A percentile compares a stretch with the other conserved stretches of the same genome.
Evolutionary conservation across 2,797 vertebrate species (phyloP).

Genomic region (Sebastes cheni): DNA sequence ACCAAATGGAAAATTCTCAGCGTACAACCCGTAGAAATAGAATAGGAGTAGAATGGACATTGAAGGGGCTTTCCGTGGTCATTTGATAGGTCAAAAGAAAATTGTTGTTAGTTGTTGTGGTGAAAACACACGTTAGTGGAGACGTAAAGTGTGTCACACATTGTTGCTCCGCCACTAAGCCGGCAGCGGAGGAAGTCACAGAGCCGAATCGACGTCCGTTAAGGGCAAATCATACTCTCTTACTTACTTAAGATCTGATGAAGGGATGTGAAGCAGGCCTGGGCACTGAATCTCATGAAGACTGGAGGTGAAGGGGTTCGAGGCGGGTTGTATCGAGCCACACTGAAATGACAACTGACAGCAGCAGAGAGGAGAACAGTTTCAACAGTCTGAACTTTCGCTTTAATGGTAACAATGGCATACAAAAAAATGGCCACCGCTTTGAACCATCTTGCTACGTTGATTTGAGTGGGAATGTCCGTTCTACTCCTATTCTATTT

Average conservation of each 20-base stretch:
- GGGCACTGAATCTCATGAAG: too few relatives aligned
- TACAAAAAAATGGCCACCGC: too few relatives aligned
- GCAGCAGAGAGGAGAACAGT: too few relatives aligned
- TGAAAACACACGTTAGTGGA: not conserved
- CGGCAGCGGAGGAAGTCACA: not conserved
- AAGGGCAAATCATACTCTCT: not conserved
- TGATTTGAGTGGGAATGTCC: not conserved
- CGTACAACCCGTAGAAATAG: not conserved
- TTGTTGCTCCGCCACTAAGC: too few relatives aligned
- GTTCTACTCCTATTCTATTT: not conserved
- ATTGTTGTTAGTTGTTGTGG: not conserved
- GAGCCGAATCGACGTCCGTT: not conserved
- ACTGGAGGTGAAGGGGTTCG: too few relatives aligned
- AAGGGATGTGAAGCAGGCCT: too few relatives aligned
- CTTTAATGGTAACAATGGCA: too few relatives aligned
- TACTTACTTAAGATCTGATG: not conserved
- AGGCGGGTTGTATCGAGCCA: too few relatives aligned
- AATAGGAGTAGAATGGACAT: not conserved
- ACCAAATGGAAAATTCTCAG: not conserved
- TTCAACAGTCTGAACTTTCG: too few relatives aligned
- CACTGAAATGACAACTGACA: too few relatives aligned
- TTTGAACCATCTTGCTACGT: too few relatives aligned
- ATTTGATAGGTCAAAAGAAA: not conserved
- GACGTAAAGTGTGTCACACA: too few relatives aligned
- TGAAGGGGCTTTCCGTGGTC: not conserved